Evolutionary conservation across 2,888 invertebrate genomes (phyloP), one percentile per base, ranked within the genome.

Genomic region (Nemurella pictetii): DNA sequence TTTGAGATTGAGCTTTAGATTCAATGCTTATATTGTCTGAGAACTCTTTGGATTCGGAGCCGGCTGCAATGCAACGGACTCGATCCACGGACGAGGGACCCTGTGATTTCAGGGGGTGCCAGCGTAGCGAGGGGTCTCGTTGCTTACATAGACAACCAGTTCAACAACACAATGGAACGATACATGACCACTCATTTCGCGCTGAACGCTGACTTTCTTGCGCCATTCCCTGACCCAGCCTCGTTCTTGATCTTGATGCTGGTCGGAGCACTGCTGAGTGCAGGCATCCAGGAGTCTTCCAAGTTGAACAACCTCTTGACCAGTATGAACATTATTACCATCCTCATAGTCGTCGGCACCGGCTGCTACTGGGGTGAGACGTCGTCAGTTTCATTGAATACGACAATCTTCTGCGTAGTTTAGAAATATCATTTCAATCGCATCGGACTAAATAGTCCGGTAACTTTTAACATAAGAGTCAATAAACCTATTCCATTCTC

Each of bases 271-370:
- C 84, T 84, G 77, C 55, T 80, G 28, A 26, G 94, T 0, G 90
- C 94, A 85, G 96, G 96, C 0, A 96, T 95, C 30, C 95, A 93
- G 88, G 96, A 96, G 90, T 96, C 96, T 0, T 96, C 97, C 1
- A 92, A 94, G 83, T 91, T 99, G 86, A 99, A 99, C 91, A 98
- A 98, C 89, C 91, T 98, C 78, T 98, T 99, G 89, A 98, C 98
- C 0, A 92, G 93, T 0, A 92, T 98, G 25, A 99, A 99, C 91
- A 90, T 99, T 87, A 87, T 94, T 0, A 97, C 98, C 0, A 95
- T 99, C 55, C 87, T 93, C 5, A 94, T 96, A 84, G 96, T 98
- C 0, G 91, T 98, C 28, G 92, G 97, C 28, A 94, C 96, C 80
- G 99, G 98, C 0, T 92, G 95, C 0, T 94, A 96, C 84, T 96